Base-by-base conservation (phyloP, 1,140 invertebrate genomes). In the Hyles vespertilio region DNA sequence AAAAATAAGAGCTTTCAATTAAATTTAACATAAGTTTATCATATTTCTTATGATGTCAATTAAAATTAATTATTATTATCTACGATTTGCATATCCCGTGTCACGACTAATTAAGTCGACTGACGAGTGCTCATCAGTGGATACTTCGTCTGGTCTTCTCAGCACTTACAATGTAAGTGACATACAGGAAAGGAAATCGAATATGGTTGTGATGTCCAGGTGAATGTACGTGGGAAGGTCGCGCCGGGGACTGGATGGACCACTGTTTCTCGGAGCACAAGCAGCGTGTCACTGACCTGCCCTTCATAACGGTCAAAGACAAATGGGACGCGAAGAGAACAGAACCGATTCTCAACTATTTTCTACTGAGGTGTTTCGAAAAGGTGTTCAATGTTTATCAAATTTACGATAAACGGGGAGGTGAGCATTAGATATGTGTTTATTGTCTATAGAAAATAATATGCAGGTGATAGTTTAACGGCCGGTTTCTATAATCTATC, bases 381-480 rank as follows among this genome's bases (percentile, higher is more conserved):
- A 85, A 74, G 51, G 78, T 90, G 56, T 90, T 89, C 65, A 90
- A 89, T 65, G 78, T 89, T 10, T 90, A 90, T 54, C 89, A 90
- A 70, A 90, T 90, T 67, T 90, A 90, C 64, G 87, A 90, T 63
- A 85, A 81, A 57, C 79, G 80, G 67, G 86, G 84, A 70, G 87
- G 89, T 89, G 61, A 67, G 61, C 36, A 53, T 32, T 48, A 48
- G 11, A 22, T 50, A 10, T 33, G 10, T 33, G 8, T 51, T 34
- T 33, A 7, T 32, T 7, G 32, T 51, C 50, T 10, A 3, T 51
- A 8, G 22, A 22, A 22, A 22, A 22, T 22, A 22, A 22, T 22
- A 22, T 22, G 2, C 2, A 22, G 22, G 22, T 22, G 22, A 22
- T 22, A 22, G 22, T 22, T 22, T 22, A 1, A 22, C 22, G 22